phyloP scores from a whole-genome alignment of 1,140 invertebrate genomes.

The Apis laboriosa region DNA sequence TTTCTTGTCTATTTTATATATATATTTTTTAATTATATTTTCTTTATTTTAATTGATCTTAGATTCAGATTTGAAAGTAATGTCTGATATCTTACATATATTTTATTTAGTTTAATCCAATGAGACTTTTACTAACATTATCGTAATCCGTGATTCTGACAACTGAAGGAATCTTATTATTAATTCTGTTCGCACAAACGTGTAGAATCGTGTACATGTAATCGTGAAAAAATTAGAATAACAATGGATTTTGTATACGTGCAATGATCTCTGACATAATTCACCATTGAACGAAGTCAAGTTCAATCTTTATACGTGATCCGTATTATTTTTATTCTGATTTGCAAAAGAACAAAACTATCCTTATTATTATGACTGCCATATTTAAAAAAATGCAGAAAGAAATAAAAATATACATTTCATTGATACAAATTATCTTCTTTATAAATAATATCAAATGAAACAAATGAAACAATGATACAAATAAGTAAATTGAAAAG shows the following conservation, averaged over 20 bases:
- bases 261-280: slow-evolving; percentile 2
- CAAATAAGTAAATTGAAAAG: background rate
- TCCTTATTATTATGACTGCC: background rate
- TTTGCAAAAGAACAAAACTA: background rate
- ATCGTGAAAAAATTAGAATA: slow-evolving; percentile 34
- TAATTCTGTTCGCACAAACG: slow-evolving; percentile 24
- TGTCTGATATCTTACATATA: background rate
- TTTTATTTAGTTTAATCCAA: too few relatives aligned
- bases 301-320: slow-evolving; percentile 44
- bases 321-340: background rate
- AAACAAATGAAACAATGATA: background rate
- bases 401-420: background rate
- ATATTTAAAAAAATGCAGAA: background rate
- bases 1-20: too few relatives aligned
- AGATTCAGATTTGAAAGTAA: background rate
- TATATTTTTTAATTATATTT: too few relatives aligned
- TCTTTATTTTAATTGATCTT: too few relatives aligned
- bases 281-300: slow-evolving; percentile 41
- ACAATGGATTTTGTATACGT: slow-evolving; percentile 31
- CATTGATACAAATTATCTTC: background rate
- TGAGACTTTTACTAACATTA: background rate
- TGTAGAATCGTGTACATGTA: background rate
- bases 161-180: background rate
- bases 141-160: background rate
- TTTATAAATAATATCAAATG: background rate